phyloP scores from a whole-genome alignment of 2,888 invertebrate genomes.

The Netelia melanura region DNA sequence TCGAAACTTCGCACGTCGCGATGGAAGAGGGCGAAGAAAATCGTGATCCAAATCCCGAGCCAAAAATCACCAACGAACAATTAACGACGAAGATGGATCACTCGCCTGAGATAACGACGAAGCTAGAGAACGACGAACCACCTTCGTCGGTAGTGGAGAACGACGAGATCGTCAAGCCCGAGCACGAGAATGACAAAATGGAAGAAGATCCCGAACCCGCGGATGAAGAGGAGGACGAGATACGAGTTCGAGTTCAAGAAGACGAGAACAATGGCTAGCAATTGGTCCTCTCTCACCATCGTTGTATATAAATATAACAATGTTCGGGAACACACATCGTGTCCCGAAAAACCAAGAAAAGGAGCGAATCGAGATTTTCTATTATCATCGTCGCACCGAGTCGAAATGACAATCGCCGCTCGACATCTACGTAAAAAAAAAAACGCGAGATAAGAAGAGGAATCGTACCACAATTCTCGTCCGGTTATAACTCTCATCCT shows the following conservation, averaged over 20 bases:
- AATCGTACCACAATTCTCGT: constrained; percentile 2
- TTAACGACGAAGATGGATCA: constrained; percentile 46
- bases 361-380: constrained; percentile 4
- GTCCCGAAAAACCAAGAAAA: constrained; percentile 20
- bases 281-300: constrained; percentile 60
- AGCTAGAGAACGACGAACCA: constrained; percentile 40
- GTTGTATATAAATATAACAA: constrained; percentile 71
- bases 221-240: constrained; percentile 68
- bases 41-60: constrained; percentile 82
- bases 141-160: constrained; percentile 28
- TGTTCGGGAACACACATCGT: constrained; percentile 25
- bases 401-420: constrained; percentile 28
- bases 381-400: constrained; percentile 7
- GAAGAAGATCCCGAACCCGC: constrained; percentile 57
- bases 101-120: constrained; percentile 46
- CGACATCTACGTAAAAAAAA: constrained; percentile 6
- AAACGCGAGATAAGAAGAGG: not conserved
- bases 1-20: constrained; percentile 59
- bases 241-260: constrained; percentile 67
- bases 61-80: constrained; percentile 59
- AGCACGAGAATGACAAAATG: constrained; percentile 67
- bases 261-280: constrained; percentile 81
- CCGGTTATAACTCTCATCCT: not conserved
- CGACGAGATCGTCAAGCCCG: constrained; percentile 38
- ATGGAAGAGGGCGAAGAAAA: constrained; percentile 80